Evolutionary conservation across 2,797 vertebrate genomes (phyloP), one percentile per base, ranked within the genome.

Genomic region (Pteronotus mesoamericanus): DNA sequence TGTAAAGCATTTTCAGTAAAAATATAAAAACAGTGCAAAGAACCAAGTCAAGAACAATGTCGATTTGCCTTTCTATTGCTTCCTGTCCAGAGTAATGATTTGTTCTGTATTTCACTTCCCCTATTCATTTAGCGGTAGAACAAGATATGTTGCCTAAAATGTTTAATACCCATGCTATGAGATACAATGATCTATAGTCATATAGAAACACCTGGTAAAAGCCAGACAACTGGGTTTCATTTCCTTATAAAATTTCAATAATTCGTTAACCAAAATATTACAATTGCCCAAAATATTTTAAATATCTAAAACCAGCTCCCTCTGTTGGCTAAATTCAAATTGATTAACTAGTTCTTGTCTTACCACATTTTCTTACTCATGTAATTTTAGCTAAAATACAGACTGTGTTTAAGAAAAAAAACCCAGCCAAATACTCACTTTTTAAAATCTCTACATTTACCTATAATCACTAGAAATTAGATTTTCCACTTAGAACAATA

Each of bases 41-140:
- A 91, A 97, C 86, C 71, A 34, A 96, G 80, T 94, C 15, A 84
- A 89, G 94, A 94, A 53, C 78, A 69, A 69, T 0, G 0, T 0
- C 2, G 91, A 97, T 97, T 97, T 91, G 42, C 92, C 94, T 98
- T 95, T 97, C 75, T 96, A 97, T 98, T 98, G 86, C 57, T 97
- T 97, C 98, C 96, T 98, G 96, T 66, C 89, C 97, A 93, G 14
- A 18, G 11, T 64, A 97, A 98, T 89, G 26, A 96, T 86, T 82
- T 96, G 87, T 97, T 98, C 96, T 95, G 51, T 75, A 72, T 98
- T 98, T 97, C 92, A 97, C 94, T 97, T 97, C 95, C 96, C 93
- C 83, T 94, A 32, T 59, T 78, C 42, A 84, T 91, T 97, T 79
- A 91, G 92, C 61, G 94, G 32, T 51, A 72, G 78, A 93, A 92